Evolutionary conservation across 92 coral and sea anemone genomes (phyloP), one percentile per base, ranked within the genome.

Genomic region (Umimayanthus kanabou): DNA sequence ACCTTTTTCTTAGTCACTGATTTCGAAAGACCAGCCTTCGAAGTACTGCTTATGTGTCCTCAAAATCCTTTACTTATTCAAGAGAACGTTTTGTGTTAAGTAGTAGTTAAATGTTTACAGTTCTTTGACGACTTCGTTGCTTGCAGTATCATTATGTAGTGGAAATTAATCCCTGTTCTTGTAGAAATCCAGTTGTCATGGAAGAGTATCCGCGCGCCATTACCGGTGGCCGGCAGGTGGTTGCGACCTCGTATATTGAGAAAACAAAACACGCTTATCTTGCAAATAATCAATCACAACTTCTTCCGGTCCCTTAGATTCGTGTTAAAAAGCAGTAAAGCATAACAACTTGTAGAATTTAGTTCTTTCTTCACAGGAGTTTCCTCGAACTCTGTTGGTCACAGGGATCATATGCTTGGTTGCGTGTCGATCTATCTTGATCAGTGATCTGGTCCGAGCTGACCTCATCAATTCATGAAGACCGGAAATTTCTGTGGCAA

Each of bases 181-280:
- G 85, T 57, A 28, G 73, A 80, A 39, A 42, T 81, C 76, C 39
- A 0, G 75, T 43, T 39, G 57, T 39, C 37, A 26, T 42, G 39
- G 61, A 67, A 23, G 71, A 37, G 22, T 43, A 40, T 37, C n/a
- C n/a, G n/a, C 55, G 85, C 76, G 75, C 85, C 76, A 65, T 81
- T 39, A 25, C 85, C 65, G 85, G 85, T 81, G 85, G 73, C 80
- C 50, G 42, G 39, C 85, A 29, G 85, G 85, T 81, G 85, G 55
- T 11, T 2, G 85, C 37, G 22, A 9, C 30, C 5, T 65, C 76
- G 65, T 14, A 73, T 45, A 73, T 45, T 65, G 71, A 40, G 16
- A 80, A 81, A 37, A 28, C 74, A 55, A 39, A 40, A 81, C 85
- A 57, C 15, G 85, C 37, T n/a, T 45, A 42, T 81, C 75, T 15